Percentiles rank a stretch among this genome's conserved stretches.
Evolutionary conservation across 2,113 vertebrate species (phyloP).

Genomic region (Atractosteus spatula): DNA sequence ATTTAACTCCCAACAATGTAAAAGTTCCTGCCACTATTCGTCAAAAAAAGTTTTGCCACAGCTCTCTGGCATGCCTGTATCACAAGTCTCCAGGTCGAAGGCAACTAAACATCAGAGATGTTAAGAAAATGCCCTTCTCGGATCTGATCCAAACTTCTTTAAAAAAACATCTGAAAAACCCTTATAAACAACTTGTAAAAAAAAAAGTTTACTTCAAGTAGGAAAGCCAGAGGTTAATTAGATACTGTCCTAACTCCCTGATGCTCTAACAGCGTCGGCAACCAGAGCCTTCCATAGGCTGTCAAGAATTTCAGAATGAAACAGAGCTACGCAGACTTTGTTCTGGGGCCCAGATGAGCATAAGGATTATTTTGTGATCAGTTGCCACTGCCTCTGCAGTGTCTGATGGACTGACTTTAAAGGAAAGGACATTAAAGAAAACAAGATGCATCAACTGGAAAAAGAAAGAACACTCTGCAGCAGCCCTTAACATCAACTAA

Average conservation of each 20-base stretch:
- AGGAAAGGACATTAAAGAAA: neutral
- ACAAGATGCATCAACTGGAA: too few species aligned
- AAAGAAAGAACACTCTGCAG: too few species aligned
- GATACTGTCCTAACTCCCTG: neutral
- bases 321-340: neutral
- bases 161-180: too few species aligned
- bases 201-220: conserved; percentile 1
- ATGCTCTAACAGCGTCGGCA: neutral
- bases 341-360: neutral
- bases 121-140: neutral
- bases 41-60: conserved; percentile 27
- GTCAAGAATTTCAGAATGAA: neutral
- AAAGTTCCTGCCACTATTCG: conserved; percentile 14
- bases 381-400: neutral
- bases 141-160: neutral
- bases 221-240: neutral
- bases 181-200: neutral
- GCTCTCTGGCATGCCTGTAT: neutral
- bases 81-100: neutral
- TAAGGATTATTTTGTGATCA: neutral
- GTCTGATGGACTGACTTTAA: too few species aligned
- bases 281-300: neutral
- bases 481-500: too few species aligned
- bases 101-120: neutral
- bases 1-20: conserved; percentile 30